Evolutionary conservation across 2,113 vertebrate species (phyloP).

Genomic region (Pelmatolapia mariae): DNA sequence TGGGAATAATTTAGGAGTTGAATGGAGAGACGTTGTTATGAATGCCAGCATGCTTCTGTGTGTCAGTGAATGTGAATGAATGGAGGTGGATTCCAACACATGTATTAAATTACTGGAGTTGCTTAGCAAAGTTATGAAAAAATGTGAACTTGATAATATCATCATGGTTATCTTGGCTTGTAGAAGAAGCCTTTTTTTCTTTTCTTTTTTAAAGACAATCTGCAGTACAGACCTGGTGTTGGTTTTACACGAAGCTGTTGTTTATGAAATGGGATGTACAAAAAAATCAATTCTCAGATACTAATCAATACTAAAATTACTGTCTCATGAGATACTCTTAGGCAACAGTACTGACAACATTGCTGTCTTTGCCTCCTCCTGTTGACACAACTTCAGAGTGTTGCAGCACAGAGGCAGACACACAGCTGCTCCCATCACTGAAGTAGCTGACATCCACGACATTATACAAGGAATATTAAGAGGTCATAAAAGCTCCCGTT

Average conservation of each 20-base stretch:
- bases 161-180: neutral
- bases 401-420: neutral
- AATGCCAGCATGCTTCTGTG: neutral
- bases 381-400: neutral
- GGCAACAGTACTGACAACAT: neutral
- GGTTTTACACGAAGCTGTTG: neutral
- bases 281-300: neutral
- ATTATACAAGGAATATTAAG: neutral
- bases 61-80: neutral
- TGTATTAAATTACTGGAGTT: neutral
- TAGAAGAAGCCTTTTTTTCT: accelerated
- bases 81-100: neutral
- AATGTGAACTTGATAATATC: neutral
- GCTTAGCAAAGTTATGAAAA: neutral
- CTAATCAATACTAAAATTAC: neutral
- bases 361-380: neutral
- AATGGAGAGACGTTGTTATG: neutral
- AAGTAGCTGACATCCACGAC: neutral
- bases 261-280: neutral
- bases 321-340: neutral
- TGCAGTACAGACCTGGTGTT: neutral
- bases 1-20: neutral
- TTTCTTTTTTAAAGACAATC: neutral
- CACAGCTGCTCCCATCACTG: neutral
- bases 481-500: neutral